phyloP scores from a whole-genome alignment of 92 coral and sea anemone genomes.

The Heliopora coerulea region DNA sequence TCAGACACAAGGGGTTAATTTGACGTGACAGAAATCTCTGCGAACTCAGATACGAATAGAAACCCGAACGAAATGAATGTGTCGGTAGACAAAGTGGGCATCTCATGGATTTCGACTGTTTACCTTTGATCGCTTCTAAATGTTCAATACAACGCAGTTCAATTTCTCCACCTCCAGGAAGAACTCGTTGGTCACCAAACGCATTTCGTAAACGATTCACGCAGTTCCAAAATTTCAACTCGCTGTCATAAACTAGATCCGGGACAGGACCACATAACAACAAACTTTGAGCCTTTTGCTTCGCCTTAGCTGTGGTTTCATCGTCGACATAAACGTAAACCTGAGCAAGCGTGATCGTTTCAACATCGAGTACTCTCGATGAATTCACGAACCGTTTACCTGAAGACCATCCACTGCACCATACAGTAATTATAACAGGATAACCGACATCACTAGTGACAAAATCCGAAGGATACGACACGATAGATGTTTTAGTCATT shows the following conservation, averaged over 20 bases:
- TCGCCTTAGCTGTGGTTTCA: conserved; percentile 14
- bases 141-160: conserved; percentile 67
- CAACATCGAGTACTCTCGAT: not conserved
- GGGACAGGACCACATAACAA: conserved; percentile 68
- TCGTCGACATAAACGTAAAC: conserved; percentile 21
- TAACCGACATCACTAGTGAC: conserved; percentile 63
- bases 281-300: conserved; percentile 57
- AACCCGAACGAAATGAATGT: too few relatives aligned
- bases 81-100: too few relatives aligned
- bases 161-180: conserved; percentile 83
- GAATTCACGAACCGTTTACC: conserved; percentile 3
- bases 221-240: conserved; percentile 78
- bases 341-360: conserved; percentile 32
- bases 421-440: conserved; percentile 47
- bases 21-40: too few relatives aligned
- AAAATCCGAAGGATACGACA: conserved; percentile 65
- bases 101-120: not conserved
- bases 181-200: conserved; percentile 56
- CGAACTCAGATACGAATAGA: too few relatives aligned
- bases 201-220: conserved; percentile 64
- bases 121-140: conserved; percentile 26
- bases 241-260: conserved; percentile 68
- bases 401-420: conserved; percentile 36
- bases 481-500: conserved; percentile 55
- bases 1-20: too few relatives aligned